These are phyloP conservation scores for Alligator mississippiensis DNA, from an alignment of 2,113 vertebrate genomes.

Conservation along the genomic window DNA sequence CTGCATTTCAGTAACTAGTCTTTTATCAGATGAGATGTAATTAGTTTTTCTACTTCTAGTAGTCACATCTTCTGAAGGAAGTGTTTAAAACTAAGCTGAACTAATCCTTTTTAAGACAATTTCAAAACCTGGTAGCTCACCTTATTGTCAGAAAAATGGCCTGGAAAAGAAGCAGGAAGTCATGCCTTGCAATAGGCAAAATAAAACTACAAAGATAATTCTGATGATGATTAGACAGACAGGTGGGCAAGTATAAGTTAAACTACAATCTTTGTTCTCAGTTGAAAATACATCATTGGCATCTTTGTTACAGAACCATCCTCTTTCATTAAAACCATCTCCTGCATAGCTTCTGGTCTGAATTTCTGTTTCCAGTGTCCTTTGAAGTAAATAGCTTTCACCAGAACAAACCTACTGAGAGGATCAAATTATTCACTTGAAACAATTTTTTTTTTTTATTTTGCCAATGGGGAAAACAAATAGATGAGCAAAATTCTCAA, in stretches of 20 bases:
- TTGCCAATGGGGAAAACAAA: slow-evolving; percentile 33
- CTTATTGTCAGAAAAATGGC: slow-evolving; percentile 48
- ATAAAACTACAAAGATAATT: neutral
- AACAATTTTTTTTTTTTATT: slow-evolving; percentile 65
- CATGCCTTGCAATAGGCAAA: neutral
- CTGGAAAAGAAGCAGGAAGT: slow-evolving; percentile 11
- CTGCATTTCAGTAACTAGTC: slow-evolving; percentile 42
- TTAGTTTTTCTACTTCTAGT: slow-evolving; percentile 48
- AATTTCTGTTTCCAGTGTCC: slow-evolving; percentile 71
- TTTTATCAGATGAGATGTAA: slow-evolving; percentile 25
- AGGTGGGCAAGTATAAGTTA: neutral
- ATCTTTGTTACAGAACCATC: slow-evolving; percentile 39
- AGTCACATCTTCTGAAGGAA: slow-evolving; percentile 44
- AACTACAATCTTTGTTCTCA: slow-evolving; percentile 50
- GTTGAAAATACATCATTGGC: slow-evolving; percentile 57
- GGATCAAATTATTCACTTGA: slow-evolving; percentile 65
- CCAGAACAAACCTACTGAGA: slow-evolving; percentile 66
- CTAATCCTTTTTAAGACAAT: slow-evolving; percentile 57
- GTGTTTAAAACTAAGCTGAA: slow-evolving; percentile 53
- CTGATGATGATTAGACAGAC: neutral
- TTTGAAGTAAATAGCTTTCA: slow-evolving; percentile 73
- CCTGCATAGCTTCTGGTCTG: slow-evolving; percentile 42
- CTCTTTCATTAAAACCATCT: slow-evolving; percentile 53
- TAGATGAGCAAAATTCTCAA: neutral
- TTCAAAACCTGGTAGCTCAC: slow-evolving; percentile 57